Conservation (phyloP, 2,888 invertebrate genomes). For the Boloria euphrosyne region DNA sequence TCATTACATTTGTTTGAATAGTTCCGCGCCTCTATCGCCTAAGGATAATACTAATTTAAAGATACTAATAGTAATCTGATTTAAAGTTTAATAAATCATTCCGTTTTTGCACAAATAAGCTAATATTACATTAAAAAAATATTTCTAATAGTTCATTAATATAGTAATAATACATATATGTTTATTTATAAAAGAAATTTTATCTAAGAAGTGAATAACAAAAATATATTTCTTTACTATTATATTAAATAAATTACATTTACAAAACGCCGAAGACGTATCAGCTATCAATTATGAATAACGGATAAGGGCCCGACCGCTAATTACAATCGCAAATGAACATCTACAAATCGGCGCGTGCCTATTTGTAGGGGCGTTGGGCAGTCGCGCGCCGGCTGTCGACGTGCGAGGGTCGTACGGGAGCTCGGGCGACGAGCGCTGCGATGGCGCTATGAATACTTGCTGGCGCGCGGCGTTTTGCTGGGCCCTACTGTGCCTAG, state of each 20-base stretch:
- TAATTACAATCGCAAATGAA: constrained; percentile 70
- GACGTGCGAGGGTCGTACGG: constrained; percentile 59
- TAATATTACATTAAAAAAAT: no score
- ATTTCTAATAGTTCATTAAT: no score
- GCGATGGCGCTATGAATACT: constrained; percentile 80
- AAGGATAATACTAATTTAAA: not conserved
- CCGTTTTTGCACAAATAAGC: not conserved
- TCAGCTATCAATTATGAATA: not conserved
- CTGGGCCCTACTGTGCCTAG: constrained; percentile 73
- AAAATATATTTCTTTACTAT: no score
- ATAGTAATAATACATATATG: no score
- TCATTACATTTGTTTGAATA: constrained; percentile 17
- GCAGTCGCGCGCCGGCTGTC: constrained; percentile 79
- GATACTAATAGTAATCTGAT: not conserved
- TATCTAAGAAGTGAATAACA: no score
- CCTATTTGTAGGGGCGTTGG: constrained; percentile 53
- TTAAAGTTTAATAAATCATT: not conserved
- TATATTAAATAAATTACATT: no score
- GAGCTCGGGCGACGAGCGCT: constrained; percentile 53
- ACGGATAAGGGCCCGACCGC: constrained; percentile 43
- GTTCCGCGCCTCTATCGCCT: not conserved
- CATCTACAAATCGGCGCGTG: constrained; percentile 64
- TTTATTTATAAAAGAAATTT: no score
- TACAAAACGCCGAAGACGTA: no score
- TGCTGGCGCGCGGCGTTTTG: constrained; percentile 77